These are phyloP conservation scores for Neopipo cinnamomea DNA, from an alignment of 2,113 vertebrate genomes.

Conservation along the genomic window DNA sequence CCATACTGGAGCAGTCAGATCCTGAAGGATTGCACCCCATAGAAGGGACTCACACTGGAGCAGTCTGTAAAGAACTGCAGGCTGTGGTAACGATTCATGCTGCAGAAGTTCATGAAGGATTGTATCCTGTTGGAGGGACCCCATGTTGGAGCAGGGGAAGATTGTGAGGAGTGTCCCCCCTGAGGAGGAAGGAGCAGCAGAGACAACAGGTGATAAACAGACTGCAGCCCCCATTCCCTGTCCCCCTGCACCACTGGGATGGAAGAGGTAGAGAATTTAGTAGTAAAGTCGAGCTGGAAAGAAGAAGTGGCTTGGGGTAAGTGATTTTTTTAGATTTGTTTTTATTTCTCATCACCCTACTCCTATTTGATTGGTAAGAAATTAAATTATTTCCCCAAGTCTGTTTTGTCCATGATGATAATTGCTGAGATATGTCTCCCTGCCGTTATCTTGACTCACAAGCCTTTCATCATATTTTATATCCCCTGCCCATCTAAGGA, in stretches of 20 bases:
- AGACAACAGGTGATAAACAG: background rate
- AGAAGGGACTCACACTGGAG: background rate
- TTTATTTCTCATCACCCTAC: background rate
- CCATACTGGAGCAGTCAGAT: background rate
- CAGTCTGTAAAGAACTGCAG: background rate
- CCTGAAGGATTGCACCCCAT: background rate
- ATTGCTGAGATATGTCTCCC: background rate
- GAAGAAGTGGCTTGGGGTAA: background rate
- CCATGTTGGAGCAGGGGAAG: background rate
- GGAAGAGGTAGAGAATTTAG: background rate
- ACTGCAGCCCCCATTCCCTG: rapidly evolving
- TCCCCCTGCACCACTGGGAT: rapidly evolving
- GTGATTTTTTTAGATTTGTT: background rate
- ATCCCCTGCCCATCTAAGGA: background rate
- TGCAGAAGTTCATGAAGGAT: background rate
- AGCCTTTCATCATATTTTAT: background rate
- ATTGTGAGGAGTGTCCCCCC: background rate
- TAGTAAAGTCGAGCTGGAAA: background rate
- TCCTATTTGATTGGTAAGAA: background rate
- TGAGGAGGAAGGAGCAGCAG: background rate
- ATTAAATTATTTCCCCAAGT: background rate
- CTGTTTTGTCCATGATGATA: background rate
- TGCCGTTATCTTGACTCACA: background rate
- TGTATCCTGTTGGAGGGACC: background rate
- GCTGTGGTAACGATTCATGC: background rate